Base-by-base conservation (phyloP, 2,797 vertebrate genomes). In the Crax fasciolata region DNA sequence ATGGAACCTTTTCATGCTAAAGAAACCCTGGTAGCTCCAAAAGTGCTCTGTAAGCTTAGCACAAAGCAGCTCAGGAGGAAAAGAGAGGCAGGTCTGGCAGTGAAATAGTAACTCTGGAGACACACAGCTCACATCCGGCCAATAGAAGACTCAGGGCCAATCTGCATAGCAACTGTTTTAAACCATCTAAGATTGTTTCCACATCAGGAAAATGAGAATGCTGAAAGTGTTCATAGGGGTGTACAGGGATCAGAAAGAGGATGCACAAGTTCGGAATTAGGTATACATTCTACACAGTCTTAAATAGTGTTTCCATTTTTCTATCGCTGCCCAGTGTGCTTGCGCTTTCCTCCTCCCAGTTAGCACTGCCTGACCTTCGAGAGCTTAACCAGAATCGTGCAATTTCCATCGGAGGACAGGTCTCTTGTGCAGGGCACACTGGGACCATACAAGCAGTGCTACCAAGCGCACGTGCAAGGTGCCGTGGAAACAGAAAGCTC, bases 281-380 rank as follows among this genome's bases (percentile, higher is more conserved):
- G 20, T 16, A 66, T 30, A 11, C 2, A 38, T 12, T 25, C 48
- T 4, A 17, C n/a, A 57, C 20, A 35, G 30, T 15, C 62, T 44
- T 10, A 10, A 59, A 19, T 67, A 10, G 10, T 7, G 11, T 21
- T 66, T 48, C 65, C 9, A 6, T 30, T 61, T 46, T 11, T 30
- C 35, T 41, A 0, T 0, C 6, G 30, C 20, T 8, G 6, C 17
- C 9, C n/a, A 5, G 10, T 0, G 3, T 35, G 0, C n/a, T 39
- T 6, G 1, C 24, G 15, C 35, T 32, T 43, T 39, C 70, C 61
- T 5, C 62, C 21, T 84, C 55, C n/a, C 28, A 11, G 7, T 62
- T 12, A 39, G 17, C 27, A 35, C 18, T 14, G 52, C 54, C 84
- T 63, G 52, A 39, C 30, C 43, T 70, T 12, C 19, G 11, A 25